Evolutionary conservation across 2,113 vertebrate species (phyloP).

Genomic region (Alligator mississippiensis): DNA sequence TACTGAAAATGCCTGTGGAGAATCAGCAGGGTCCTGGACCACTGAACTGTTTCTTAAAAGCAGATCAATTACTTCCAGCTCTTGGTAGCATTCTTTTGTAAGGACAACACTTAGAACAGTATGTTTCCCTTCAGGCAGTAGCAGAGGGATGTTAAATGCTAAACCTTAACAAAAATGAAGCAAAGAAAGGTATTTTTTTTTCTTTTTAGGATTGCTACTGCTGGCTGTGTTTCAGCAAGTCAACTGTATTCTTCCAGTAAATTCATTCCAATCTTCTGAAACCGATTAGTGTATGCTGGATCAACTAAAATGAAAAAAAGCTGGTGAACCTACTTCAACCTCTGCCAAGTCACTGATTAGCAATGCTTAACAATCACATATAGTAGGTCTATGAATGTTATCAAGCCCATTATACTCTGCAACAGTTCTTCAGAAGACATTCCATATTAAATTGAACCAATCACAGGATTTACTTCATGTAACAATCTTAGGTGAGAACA

Average conservation of each 20-base stretch:
- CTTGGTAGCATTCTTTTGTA: neutral
- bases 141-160: neutral
- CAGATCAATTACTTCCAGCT: neutral
- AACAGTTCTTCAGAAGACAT: neutral
- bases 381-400: neutral
- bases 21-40: neutral
- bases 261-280: neutral
- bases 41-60: neutral
- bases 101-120: neutral
- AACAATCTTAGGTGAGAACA: too few relatives aligned
- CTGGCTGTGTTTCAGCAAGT: neutral
- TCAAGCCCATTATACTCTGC: neutral
- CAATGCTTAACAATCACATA: neutral
- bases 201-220: neutral
- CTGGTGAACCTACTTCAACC: neutral
- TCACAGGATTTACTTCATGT: neutral
- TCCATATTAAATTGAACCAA: neutral
- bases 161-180: neutral
- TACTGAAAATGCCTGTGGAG: neutral
- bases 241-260: neutral
- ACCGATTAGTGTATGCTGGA: neutral
- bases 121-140: neutral
- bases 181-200: neutral
- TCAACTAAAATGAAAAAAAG: neutral
- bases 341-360: neutral